These are phyloP conservation scores for Hydrolagus colliei DNA, from an alignment of 2,797 vertebrate genomes.

Conservation along the genomic window DNA sequence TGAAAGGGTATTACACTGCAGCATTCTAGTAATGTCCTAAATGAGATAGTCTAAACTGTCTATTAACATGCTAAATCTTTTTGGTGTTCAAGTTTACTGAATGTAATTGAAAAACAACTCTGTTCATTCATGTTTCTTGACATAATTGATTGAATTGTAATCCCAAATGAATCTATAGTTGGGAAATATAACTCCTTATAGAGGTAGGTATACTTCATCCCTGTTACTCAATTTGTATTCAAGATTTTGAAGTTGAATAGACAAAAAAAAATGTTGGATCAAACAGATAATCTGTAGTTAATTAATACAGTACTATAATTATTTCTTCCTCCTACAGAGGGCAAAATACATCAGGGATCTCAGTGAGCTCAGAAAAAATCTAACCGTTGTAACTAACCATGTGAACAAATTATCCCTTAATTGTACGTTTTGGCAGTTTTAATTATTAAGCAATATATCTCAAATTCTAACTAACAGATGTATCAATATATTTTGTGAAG, in stretches of 20 bases:
- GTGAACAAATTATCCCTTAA: neutral
- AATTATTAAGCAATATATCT: neutral
- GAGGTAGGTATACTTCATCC: neutral
- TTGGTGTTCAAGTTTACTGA: neutral
- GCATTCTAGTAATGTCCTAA: too few species aligned
- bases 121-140: neutral
- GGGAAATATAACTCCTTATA: neutral
- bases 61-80: neutral
- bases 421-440: neutral
- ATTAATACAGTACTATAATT: too few species aligned
- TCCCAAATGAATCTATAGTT: neutral
- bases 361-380: neutral
- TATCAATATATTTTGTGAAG: neutral
- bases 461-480: neutral
- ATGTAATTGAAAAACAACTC: too few species aligned
- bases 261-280: neutral
- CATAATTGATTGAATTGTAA: neutral
- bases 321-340: neutral
- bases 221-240: too few species aligned
- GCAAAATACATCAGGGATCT: neutral
- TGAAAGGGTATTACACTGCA: too few species aligned
- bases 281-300: neutral
- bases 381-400: neutral
- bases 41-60: neutral
- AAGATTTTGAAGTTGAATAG: neutral